phyloP scores from a whole-genome alignment of 2,888 invertebrate genomes.

The Orchesellides sinensis region DNA sequence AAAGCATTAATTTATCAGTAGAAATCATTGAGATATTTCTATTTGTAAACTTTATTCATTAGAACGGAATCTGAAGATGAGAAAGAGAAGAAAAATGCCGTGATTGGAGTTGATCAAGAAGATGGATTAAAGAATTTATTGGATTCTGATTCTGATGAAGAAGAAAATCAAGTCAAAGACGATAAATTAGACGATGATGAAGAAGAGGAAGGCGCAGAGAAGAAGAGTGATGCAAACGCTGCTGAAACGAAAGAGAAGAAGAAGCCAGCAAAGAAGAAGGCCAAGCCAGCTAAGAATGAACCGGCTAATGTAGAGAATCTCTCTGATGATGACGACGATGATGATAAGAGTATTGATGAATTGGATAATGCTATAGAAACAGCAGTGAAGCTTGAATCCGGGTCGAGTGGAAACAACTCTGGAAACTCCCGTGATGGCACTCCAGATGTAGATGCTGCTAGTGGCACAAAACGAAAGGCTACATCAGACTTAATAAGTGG shows the following conservation, averaged over 20 bases:
- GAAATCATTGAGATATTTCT: not conserved
- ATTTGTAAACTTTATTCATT: constrained; percentile 1
- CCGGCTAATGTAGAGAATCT: constrained; percentile 43
- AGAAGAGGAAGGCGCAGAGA: constrained; percentile 81
- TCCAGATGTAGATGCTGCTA: constrained; percentile 77
- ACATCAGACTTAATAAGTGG: constrained; percentile 60
- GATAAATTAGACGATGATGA: constrained; percentile 84
- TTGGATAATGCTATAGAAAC: constrained; percentile 38
- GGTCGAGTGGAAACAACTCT: constrained; percentile 78
- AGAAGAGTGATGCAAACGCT: constrained; percentile 17
- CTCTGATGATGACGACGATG: constrained; percentile 59
- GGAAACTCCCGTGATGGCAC: constrained; percentile 66
- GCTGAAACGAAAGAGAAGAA: constrained; percentile 74
- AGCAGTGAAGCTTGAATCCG: constrained; percentile 53
- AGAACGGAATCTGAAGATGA: constrained; percentile 76
- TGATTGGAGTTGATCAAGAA: constrained; percentile 94
- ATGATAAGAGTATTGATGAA: constrained; percentile 34
- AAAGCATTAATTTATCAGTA: not conserved
- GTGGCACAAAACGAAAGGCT: constrained; percentile 67
- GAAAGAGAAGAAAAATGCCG: constrained; percentile 86
- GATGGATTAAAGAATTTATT: constrained; percentile 90
- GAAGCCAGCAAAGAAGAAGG: constrained; percentile 74
- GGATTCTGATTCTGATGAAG: constrained; percentile 91
- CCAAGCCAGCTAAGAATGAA: constrained; percentile 75
- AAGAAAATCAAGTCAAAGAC: constrained; percentile 86